A percentile compares a stretch with the other conserved stretches of the same genome.
phyloP scores from a whole-genome alignment of 2,113 vertebrate species.

The Strix aluco region DNA sequence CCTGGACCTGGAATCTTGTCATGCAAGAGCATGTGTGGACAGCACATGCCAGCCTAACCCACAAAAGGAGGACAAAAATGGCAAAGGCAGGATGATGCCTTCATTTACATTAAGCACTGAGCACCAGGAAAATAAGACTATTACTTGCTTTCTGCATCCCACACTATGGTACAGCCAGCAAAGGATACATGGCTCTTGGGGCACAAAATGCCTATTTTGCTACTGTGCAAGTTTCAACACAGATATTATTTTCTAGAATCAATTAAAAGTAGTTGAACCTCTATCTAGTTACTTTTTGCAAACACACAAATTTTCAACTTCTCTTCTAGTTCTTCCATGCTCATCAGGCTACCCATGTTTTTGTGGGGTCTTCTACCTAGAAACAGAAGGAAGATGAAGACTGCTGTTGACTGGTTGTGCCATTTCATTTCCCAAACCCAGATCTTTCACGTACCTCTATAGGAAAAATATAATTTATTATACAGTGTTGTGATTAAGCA shows the following conservation, averaged over 20 bases:
- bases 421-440: background rate
- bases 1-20: background rate
- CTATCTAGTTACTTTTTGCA: background rate
- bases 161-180: background rate
- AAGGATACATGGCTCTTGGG: background rate
- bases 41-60: background rate
- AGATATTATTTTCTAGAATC: background rate
- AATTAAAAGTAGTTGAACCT: background rate
- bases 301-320: background rate
- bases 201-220: background rate
- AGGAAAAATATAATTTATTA: background rate
- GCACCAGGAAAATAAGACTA: background rate
- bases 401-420: background rate
- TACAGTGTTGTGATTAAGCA: background rate
- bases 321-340: background rate
- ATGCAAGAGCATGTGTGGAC: background rate
- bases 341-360: background rate
- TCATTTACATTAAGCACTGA: background rate
- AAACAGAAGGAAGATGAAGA: background rate
- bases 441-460: background rate
- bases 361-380: background rate
- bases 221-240: background rate
- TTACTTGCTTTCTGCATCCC: background rate
- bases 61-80: background rate
- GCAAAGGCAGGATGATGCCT: background rate